Conservation (phyloP, 2,888 invertebrate species). For the Meiosimyza platycephala region DNA sequence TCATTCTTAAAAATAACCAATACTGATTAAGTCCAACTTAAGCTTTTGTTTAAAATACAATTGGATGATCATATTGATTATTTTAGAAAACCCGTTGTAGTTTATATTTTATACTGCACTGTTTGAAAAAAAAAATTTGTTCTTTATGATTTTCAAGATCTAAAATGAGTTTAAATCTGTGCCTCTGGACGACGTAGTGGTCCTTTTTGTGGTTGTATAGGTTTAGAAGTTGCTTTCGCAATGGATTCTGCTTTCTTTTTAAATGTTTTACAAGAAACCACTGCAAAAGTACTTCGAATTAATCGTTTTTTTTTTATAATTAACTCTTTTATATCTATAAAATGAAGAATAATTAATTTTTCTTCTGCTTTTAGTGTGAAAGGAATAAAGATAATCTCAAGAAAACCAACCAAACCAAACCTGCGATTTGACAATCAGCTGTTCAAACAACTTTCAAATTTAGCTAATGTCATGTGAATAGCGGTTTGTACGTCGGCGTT, state of each 20-base stretch:
- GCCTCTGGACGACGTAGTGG: slow-evolving; percentile 18
- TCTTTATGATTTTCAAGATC: too few relatives aligned
- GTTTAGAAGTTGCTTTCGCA: slow-evolving; percentile 58
- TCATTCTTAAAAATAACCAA: slow-evolving; percentile 67
- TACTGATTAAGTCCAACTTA: slow-evolving; percentile 68
- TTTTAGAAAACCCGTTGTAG: slow-evolving; percentile 59
- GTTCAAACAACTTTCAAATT: too few relatives aligned
- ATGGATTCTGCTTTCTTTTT: slow-evolving; percentile 59
- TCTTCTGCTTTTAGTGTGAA: too few relatives aligned
- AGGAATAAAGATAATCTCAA: too few relatives aligned
- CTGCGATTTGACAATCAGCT: too few relatives aligned
- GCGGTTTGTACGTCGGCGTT: too few relatives aligned
- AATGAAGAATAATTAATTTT: background rate
- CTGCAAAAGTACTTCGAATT: slow-evolving; percentile 60
- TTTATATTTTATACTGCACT: slow-evolving; percentile 8
- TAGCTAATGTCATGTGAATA: too few relatives aligned
- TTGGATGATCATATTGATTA: slow-evolving; percentile 69
- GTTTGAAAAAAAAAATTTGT: background rate
- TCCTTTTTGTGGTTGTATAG: slow-evolving; percentile 3
- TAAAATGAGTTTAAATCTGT: background rate
- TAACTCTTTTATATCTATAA: slow-evolving; percentile 11
- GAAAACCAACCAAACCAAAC: too few relatives aligned
- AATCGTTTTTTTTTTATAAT: background rate
- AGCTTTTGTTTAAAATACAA: slow-evolving; percentile 59
- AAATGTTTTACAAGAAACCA: slow-evolving; percentile 60